Percentiles rank a stretch among this genome's conserved stretches.
phyloP scores from a whole-genome alignment of 2,888 invertebrate genomes.

The Lochmaea capreae region DNA sequence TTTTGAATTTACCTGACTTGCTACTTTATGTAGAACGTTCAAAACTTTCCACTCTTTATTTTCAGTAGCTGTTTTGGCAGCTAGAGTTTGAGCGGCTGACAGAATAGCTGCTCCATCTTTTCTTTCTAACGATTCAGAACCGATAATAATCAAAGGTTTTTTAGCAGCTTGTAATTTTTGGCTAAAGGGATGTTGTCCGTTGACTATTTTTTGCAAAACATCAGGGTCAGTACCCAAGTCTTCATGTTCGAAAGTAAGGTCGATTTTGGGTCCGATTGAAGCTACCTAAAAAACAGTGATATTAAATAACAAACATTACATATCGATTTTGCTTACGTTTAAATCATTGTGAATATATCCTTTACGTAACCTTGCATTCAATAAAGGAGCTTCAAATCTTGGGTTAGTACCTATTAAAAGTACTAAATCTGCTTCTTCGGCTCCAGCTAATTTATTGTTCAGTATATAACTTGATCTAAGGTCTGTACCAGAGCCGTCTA shows the following conservation, averaged over 20 bases:
- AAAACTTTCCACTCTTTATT: conserved; percentile 79
- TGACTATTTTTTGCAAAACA: conserved; percentile 79
- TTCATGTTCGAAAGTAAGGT: conserved; percentile 93
- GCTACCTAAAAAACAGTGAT: conserved; percentile 69
- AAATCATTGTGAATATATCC: conserved; percentile 95
- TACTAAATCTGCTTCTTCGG: conserved; percentile 94
- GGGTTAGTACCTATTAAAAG: conserved; percentile 97
- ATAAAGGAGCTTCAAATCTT: conserved; percentile 94
- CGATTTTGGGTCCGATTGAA: conserved; percentile 89
- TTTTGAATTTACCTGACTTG: conserved; percentile 72
- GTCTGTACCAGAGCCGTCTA: conserved; percentile 83
- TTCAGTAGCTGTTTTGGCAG: conserved; percentile 70
- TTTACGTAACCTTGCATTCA: conserved; percentile 96
- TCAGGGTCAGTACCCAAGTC: conserved; percentile 86
- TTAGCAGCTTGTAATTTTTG: conserved; percentile 81
- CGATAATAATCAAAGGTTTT: conserved; percentile 91
- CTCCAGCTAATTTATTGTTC: conserved; percentile 88
- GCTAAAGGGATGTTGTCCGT: conserved; percentile 77
- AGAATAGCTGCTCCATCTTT: conserved; percentile 83
- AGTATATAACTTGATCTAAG: conserved; percentile 91
- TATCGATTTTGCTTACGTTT: conserved; percentile 61
- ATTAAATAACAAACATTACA: too few relatives aligned
- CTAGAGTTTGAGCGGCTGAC: conserved; percentile 79
- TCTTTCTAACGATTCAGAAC: conserved; percentile 84
- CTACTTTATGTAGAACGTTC: conserved; percentile 94